Percentiles rank a stretch among this genome's conserved stretches.
phyloP scores from a whole-genome alignment of 2,797 vertebrate genomes.

The Coregonus ussuriensis region DNA sequence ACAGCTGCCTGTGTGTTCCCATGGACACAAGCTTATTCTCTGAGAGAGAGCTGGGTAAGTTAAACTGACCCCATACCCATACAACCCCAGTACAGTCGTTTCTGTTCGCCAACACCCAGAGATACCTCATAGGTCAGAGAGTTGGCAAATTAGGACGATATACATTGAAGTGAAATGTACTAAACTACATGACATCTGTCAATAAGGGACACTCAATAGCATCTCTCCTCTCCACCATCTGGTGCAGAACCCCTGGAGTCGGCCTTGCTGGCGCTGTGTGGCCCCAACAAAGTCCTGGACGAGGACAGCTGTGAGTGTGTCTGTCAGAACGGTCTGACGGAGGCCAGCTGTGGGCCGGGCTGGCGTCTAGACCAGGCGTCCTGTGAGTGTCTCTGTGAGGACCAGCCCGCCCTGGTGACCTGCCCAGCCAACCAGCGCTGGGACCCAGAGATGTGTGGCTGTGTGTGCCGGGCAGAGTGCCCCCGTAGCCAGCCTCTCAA shows the following conservation, averaged over 20 bases:
- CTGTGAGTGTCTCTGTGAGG: conserved; percentile 76
- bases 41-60: conserved; percentile 61
- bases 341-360: conserved; percentile 72
- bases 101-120: background rate
- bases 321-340: conserved; percentile 75
- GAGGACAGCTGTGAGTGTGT: conserved; percentile 72
- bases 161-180: background rate
- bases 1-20: conserved; percentile 67
- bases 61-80: background rate
- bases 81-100: background rate
- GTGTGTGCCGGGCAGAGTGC: conserved; percentile 69
- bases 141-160: background rate
- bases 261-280: conserved; percentile 72
- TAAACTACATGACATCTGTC: background rate
- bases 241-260: conserved; percentile 62
- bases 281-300: conserved; percentile 72
- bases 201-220: background rate
- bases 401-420: conserved; percentile 51
- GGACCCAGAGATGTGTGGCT: conserved; percentile 74
- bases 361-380: conserved; percentile 74
- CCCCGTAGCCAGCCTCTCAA: conserved; percentile 73
- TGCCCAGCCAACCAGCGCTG: conserved; percentile 72
- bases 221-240: conserved; percentile 1
- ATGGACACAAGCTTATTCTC: conserved; percentile 61
- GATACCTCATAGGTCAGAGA: background rate